These are phyloP conservation scores for Sipunculus nudus DNA, from an alignment of 2,888 invertebrate species.

Conservation along the genomic window DNA sequence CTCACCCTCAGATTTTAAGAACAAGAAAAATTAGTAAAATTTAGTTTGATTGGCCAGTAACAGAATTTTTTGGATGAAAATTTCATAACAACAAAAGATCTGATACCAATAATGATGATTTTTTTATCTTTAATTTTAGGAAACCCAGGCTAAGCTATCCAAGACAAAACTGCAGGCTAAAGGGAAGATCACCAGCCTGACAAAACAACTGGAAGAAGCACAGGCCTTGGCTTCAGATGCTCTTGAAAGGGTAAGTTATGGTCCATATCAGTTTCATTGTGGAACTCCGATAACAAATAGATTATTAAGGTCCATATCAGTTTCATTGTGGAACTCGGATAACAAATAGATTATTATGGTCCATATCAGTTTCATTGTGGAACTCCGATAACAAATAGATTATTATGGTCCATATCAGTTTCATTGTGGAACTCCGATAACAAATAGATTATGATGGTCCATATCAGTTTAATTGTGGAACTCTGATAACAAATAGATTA, in stretches of 20 bases:
- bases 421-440: not conserved
- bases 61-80: no score
- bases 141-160: conserved; percentile 61
- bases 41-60: no score
- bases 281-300: no score
- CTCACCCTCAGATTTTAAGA: no score
- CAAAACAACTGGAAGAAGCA: conserved; percentile 50
- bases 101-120: not conserved
- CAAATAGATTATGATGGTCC: no score
- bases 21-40: no score
- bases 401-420: not conserved
- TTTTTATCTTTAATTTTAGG: conserved; percentile 45
- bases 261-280: conserved; percentile 2
- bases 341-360: no score
- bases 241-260: conserved; percentile 37
- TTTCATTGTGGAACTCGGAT: no score
- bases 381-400: no score
- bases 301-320: conserved; percentile 3
- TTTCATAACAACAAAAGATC: no score
- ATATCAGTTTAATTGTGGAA: not conserved
- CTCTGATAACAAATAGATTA: no score
- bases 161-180: conserved; percentile 65
- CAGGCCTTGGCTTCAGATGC: conserved; percentile 40
- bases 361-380: not conserved
- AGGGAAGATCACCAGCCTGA: conserved; percentile 61